Percentiles rank a stretch among this genome's conserved stretches.
Conservation (phyloP, 2,888 invertebrate species). For the Bursaphelenchus okinawaensis region DNA sequence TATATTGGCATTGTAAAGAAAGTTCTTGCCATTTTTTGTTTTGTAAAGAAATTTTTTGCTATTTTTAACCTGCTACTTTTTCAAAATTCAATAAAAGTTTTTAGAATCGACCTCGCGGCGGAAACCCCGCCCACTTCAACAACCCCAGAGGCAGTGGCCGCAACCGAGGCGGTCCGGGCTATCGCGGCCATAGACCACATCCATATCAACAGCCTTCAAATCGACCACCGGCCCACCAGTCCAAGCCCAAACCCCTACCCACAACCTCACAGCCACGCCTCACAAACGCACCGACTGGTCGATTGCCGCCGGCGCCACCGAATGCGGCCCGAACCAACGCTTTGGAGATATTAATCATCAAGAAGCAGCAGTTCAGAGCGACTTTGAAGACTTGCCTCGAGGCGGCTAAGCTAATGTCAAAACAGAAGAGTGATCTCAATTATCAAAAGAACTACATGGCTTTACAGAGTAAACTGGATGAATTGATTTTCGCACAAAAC, state of each 20-base stretch:
- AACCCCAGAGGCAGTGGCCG: neutral
- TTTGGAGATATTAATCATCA: neutral
- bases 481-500: neutral
- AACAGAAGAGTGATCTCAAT: neutral
- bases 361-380: neutral
- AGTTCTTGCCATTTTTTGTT: too few relatives aligned
- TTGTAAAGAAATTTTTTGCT: too few relatives aligned
- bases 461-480: constrained; percentile 7
- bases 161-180: neutral
- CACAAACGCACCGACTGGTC: neutral
- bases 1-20: too few relatives aligned
- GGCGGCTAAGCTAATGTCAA: neutral
- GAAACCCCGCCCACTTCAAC: neutral
- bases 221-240: too few relatives aligned
- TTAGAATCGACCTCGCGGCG: neutral
- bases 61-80: too few relatives aligned
- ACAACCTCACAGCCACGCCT: neutral
- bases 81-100: too few relatives aligned
- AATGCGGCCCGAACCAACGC: neutral
- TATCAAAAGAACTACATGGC: constrained; percentile 53
- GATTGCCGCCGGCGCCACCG: neutral
- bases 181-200: neutral
- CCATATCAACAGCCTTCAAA: neutral
- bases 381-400: neutral
- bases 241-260: neutral